phyloP scores from a whole-genome alignment of 1,140 invertebrate species.

The Formica exsecta region DNA sequence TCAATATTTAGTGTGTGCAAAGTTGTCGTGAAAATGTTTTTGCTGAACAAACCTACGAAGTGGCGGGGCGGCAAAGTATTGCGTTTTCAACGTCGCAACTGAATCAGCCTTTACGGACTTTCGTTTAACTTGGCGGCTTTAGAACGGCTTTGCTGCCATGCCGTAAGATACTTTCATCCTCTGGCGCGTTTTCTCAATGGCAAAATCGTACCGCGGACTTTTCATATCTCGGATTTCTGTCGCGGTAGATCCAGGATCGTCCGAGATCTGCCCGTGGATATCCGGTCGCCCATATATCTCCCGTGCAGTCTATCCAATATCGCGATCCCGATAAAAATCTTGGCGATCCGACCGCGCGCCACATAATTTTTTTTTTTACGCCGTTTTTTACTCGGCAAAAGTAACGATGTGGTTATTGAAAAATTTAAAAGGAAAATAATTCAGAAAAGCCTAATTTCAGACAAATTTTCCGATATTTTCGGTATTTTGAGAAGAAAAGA shows the following conservation, averaged over 20 bases:
- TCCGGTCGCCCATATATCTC: slow-evolving; percentile 28
- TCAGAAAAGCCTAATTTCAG: background rate
- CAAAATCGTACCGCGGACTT: slow-evolving; percentile 38
- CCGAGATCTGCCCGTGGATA: slow-evolving; percentile 44
- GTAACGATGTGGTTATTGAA: background rate
- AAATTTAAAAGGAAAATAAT: background rate
- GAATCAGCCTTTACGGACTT: slow-evolving; percentile 61
- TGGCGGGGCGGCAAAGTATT: slow-evolving; percentile 25
- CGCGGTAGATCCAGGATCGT: slow-evolving; percentile 26
- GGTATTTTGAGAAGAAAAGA: too few relatives aligned
- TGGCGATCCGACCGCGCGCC: background rate
- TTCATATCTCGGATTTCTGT: slow-evolving; percentile 62
- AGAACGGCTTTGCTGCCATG: slow-evolving; percentile 31
- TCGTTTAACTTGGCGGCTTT: slow-evolving; percentile 62
- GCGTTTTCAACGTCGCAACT: slow-evolving; percentile 22
- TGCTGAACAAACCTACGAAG: slow-evolving; percentile 1
- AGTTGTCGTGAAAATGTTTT: slow-evolving; percentile 56
- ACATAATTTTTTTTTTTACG: background rate
- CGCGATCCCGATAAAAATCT: slow-evolving; percentile 56
- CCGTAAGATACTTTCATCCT: slow-evolving; percentile 60
- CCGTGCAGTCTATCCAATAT: slow-evolving; percentile 46
- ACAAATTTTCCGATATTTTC: slow-evolving; percentile 10
- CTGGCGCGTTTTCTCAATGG: slow-evolving; percentile 51
- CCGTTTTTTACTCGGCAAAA: background rate
- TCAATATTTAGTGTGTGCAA: slow-evolving; percentile 35